A percentile compares a stretch with the other conserved stretches of the same genome.
These are phyloP conservation scores for Aspidoscelis tigris DNA, from an alignment of 2,113 vertebrate species.

Conservation along the genomic window DNA sequence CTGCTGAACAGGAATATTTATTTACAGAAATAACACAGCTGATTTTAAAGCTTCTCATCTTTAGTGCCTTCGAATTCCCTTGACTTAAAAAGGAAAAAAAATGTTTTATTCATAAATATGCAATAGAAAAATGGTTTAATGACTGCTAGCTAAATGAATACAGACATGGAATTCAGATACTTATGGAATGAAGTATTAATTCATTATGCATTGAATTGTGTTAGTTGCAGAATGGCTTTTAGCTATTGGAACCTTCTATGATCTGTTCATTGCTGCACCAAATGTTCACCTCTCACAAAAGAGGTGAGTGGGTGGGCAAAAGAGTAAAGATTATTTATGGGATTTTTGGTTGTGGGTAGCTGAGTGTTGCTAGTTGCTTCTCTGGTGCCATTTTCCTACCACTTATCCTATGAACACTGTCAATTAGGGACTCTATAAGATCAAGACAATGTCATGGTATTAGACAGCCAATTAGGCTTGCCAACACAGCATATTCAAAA, in stretches of 20 bases:
- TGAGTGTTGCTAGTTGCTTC: neutral
- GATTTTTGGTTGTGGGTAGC: neutral
- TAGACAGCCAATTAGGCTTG: neutral
- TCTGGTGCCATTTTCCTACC: neutral
- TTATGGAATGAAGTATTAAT: conserved; percentile 20
- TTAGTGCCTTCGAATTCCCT: conserved; percentile 14
- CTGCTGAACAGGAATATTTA: conserved; percentile 1
- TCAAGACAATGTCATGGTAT: neutral
- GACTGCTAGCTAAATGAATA: conserved; percentile 25
- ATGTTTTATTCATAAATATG: conserved; percentile 29
- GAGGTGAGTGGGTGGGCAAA: neutral
- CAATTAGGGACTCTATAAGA: neutral
- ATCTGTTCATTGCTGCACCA: neutral
- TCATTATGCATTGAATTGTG: conserved; percentile 6
- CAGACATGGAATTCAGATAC: conserved; percentile 30
- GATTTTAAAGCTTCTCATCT: conserved; percentile 39
- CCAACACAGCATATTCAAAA: neutral
- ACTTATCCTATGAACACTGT: neutral
- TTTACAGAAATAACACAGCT: neutral
- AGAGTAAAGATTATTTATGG: neutral
- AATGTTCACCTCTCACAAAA: neutral
- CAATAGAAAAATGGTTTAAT: conserved; percentile 31
- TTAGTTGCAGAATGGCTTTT: neutral
- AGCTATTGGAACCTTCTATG: neutral
- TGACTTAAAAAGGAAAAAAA: conserved; percentile 25